phyloP scores from a whole-genome alignment of 2,113 vertebrate genomes.

The Furnarius figulus region DNA sequence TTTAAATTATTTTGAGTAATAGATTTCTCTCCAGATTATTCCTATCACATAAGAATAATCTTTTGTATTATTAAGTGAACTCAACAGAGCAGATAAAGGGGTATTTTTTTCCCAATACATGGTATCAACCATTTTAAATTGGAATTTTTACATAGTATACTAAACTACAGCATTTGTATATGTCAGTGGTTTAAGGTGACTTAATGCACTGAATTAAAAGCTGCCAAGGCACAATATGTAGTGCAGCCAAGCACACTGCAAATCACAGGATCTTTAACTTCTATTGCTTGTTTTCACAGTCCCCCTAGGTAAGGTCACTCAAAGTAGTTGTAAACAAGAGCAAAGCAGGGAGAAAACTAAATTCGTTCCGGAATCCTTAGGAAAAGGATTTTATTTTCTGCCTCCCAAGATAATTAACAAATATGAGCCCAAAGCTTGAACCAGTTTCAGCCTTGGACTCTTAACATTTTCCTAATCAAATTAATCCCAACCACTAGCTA shows the following conservation, averaged over 20 bases:
- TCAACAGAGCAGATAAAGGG: background rate
- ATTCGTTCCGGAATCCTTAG: background rate
- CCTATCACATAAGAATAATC: background rate
- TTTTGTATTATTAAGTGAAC: background rate
- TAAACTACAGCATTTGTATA: background rate
- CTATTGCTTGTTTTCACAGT: background rate
- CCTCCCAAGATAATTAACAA: background rate
- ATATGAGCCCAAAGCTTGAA: background rate
- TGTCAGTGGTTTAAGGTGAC: background rate
- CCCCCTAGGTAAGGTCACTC: background rate
- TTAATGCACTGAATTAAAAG: background rate
- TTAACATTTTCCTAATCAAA: background rate
- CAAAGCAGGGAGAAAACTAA: fast-evolving
- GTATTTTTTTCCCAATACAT: background rate
- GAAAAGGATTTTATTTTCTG: background rate
- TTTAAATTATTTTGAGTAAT: background rate
- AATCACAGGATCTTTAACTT: background rate
- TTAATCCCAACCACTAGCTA: background rate
- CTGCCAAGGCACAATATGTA: background rate
- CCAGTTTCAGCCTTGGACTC: background rate
- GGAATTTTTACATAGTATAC: background rate
- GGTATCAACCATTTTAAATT: background rate
- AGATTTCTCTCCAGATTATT: background rate
- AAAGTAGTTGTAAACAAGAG: background rate
- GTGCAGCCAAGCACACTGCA: background rate